phyloP scores from a whole-genome alignment of 1,140 invertebrate species.

The Nasonia vitripennis region DNA sequence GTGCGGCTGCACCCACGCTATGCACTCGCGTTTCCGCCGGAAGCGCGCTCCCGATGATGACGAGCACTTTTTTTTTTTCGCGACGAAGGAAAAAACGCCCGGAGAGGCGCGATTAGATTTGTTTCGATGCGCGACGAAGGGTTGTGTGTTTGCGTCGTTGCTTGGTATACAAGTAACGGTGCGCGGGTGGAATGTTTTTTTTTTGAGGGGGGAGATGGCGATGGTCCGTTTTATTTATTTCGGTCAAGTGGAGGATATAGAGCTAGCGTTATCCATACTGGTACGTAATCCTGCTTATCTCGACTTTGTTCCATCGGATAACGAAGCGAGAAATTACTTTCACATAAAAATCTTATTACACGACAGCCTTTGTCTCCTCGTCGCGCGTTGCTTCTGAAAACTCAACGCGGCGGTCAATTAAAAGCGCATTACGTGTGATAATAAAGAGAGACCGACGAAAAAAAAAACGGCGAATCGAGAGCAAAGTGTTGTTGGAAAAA shows the following conservation, averaged over 20 bases:
- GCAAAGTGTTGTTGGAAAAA: background rate
- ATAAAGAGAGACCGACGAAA: background rate
- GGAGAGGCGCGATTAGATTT: too few relatives aligned
- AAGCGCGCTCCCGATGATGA: slow-evolving; percentile 28
- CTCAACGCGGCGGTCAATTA: background rate
- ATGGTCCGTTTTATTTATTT: too few relatives aligned
- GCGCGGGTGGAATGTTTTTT: too few relatives aligned
- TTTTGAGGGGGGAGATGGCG: too few relatives aligned
- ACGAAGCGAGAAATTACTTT: background rate
- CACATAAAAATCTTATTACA: background rate
- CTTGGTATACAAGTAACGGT: too few relatives aligned
- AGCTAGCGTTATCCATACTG: too few relatives aligned
- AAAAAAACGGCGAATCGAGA: background rate
- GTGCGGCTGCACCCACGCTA: slow-evolving; percentile 19
- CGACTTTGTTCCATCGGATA: too few relatives aligned
- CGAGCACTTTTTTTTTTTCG: background rate
- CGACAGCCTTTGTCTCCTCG: background rate
- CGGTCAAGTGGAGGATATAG: too few relatives aligned
- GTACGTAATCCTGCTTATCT: too few relatives aligned
- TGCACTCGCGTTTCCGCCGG: background rate
- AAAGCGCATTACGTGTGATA: background rate
- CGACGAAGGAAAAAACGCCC: too few relatives aligned
- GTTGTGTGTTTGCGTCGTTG: too few relatives aligned
- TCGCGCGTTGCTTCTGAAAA: background rate
- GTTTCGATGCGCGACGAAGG: too few relatives aligned